A percentile compares a stretch with the other conserved stretches of the same genome.
These are phyloP conservation scores for Caenorhabditis japonica DNA, from an alignment of 2,888 invertebrate genomes.

Conservation along the genomic window DNA sequence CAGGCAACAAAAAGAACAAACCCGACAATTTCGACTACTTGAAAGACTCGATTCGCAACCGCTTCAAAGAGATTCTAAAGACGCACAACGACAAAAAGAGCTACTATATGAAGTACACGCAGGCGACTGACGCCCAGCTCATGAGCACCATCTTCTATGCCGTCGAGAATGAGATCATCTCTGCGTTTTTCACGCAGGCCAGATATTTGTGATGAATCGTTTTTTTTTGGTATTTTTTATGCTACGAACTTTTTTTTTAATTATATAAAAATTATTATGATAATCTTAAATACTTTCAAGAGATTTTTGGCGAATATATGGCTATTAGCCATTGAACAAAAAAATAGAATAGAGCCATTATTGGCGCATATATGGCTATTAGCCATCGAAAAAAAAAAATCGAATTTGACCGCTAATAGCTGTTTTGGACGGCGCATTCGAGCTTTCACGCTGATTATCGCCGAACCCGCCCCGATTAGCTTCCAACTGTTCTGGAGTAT, in stretches of 20 bases:
- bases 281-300: conserved; percentile 16
- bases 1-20: conserved; percentile 36
- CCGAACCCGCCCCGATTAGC: too few species aligned
- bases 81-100: conserved; percentile 54
- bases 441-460: too few species aligned
- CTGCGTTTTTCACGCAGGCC: conserved; percentile 43
- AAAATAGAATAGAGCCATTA: too few species aligned
- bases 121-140: conserved; percentile 72
- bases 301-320: too few species aligned
- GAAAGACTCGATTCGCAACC: conserved; percentile 52
- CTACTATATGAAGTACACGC: conserved; percentile 66
- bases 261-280: conserved; percentile 7
- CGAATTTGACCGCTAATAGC: too few species aligned
- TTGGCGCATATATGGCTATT: too few species aligned
- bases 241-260: neutral
- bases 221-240: conserved; percentile 4
- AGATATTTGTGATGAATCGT: conserved; percentile 30
- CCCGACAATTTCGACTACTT: conserved; percentile 51
- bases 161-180: conserved; percentile 67
- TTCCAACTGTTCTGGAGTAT: too few species aligned
- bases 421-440: too few species aligned
- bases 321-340: too few species aligned
- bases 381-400: too few species aligned
- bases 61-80: conserved; percentile 58
- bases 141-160: conserved; percentile 73